Conservation (phyloP, 2,113 vertebrate species). For the Diadophis punctatus region DNA sequence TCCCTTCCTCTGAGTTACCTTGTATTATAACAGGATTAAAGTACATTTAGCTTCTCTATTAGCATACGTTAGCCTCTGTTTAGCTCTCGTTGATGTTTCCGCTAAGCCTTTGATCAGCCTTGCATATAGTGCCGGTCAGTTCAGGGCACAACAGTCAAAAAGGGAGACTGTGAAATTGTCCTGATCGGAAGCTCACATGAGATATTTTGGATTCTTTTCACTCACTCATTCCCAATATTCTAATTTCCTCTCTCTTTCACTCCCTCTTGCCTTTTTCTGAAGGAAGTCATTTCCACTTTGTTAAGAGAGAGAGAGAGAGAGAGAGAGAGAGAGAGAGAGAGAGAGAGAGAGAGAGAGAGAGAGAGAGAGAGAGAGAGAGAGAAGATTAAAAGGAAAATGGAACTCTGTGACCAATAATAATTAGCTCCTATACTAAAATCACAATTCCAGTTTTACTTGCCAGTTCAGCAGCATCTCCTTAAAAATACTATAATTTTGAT, state of each 20-base stretch:
- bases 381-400: constrained; percentile 63
- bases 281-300: constrained; percentile 69
- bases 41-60: constrained; percentile 83
- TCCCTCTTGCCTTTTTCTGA: constrained; percentile 5
- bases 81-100: constrained; percentile 80
- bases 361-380: constrained; percentile 52
- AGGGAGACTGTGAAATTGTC: constrained; percentile 81
- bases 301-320: constrained; percentile 46
- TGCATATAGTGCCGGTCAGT: constrained; percentile 77
- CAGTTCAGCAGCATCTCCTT: constrained; percentile 68
- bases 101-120: constrained; percentile 83
- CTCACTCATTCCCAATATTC: constrained; percentile 67
- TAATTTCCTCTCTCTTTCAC: background rate
- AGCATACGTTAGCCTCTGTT: constrained; percentile 82
- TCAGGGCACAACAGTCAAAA: constrained; percentile 71
- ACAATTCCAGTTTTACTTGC: constrained; percentile 56
- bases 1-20: constrained; percentile 76
- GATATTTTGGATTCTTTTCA: constrained; percentile 68
- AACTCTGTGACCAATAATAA: constrained; percentile 69
- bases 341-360: constrained; percentile 43
- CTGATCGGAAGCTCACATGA: constrained; percentile 71
- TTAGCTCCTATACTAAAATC: constrained; percentile 71
- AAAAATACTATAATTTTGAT: constrained; percentile 84
- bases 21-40: constrained; percentile 88
- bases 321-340: constrained; percentile 52